Percentiles rank a stretch among this genome's conserved stretches.
These are phyloP conservation scores for Vicugna pacos DNA, from an alignment of 2,113 vertebrate genomes.

Conservation along the genomic window DNA sequence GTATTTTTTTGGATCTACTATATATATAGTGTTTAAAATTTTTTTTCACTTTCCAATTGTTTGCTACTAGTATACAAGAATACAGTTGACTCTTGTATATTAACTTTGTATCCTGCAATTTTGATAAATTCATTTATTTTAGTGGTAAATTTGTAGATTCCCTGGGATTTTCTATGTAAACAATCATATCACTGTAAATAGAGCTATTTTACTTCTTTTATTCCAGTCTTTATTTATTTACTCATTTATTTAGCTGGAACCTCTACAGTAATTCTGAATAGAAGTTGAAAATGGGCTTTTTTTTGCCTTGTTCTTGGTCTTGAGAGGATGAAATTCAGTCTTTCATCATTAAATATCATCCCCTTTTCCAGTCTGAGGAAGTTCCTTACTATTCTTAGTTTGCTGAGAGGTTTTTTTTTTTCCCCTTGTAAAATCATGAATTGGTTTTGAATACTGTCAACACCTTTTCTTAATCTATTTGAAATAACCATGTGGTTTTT, in stretches of 20 bases:
- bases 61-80: neutral
- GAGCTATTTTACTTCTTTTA: neutral
- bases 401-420: neutral
- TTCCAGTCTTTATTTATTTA: neutral
- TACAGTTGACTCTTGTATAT: neutral
- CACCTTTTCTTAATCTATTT: neutral
- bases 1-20: neutral
- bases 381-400: neutral
- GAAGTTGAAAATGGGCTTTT: neutral
- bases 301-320: neutral
- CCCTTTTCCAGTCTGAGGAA: neutral
- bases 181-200: neutral
- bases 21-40: neutral
- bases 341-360: neutral
- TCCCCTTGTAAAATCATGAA: neutral
- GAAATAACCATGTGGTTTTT: neutral
- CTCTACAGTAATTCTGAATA: neutral
- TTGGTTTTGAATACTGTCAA: slow-evolving; percentile 10
- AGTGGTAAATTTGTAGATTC: slow-evolving; percentile 8
- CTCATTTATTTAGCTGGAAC: slow-evolving; percentile 10
- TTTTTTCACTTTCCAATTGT: neutral
- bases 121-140: slow-evolving; percentile 34
- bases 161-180: slow-evolving; percentile 42
- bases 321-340: neutral
- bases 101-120: neutral